Percentiles rank a stretch among this genome's conserved stretches.
These are phyloP conservation scores for Ceryle rudis DNA, from an alignment of 2,797 vertebrate species.

Conservation along the genomic window DNA sequence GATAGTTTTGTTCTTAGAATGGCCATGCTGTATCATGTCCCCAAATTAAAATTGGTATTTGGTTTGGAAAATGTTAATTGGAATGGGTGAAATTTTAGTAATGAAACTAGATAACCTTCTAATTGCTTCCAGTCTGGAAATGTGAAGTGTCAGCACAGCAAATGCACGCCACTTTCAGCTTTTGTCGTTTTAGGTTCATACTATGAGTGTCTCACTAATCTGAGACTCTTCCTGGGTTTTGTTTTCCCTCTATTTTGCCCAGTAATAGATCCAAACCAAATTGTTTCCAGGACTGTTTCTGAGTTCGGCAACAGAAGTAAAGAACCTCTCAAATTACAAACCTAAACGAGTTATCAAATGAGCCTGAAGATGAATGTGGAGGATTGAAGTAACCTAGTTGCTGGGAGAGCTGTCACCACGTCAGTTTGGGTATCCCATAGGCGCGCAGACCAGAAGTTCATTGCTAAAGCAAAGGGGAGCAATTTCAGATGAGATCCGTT, in stretches of 20 bases:
- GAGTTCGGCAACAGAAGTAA: neutral
- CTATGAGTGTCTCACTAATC: neutral
- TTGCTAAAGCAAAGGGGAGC: neutral
- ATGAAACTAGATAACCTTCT: neutral
- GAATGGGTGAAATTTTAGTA: conserved; percentile 2
- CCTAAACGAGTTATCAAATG: neutral
- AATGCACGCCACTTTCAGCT: neutral
- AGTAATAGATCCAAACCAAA: neutral
- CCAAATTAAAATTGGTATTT: neutral
- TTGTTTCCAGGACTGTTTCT: neutral
- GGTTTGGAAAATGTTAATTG: neutral
- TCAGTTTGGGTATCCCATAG: neutral
- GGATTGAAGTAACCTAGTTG: conserved; percentile 9
- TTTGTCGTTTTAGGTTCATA: neutral
- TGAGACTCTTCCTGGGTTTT: neutral
- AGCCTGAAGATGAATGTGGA: neutral
- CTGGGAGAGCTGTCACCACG: neutral
- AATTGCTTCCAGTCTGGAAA: neutral
- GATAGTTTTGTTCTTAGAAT: neutral
- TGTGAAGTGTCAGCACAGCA: conserved; percentile 1
- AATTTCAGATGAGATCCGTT: neutral
- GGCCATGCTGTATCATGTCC: neutral
- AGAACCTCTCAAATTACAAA: neutral
- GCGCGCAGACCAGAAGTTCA: neutral
- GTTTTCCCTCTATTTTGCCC: conserved; percentile 3